These are phyloP conservation scores for Prunella himalayana DNA, from an alignment of 2,113 vertebrate genomes.

Conservation along the genomic window DNA sequence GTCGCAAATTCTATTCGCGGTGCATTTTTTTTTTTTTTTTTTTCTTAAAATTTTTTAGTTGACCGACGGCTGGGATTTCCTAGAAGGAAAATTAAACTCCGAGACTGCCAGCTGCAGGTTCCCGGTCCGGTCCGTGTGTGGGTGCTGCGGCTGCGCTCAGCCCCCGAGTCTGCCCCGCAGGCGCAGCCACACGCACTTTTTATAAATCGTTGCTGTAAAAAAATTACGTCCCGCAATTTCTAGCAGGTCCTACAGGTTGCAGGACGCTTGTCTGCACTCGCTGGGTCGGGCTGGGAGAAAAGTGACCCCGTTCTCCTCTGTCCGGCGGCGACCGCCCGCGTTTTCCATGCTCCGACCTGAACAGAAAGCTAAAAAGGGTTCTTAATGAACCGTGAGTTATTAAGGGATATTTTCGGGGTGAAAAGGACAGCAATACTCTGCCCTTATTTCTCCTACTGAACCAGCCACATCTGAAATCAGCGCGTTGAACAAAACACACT, in stretches of 20 bases:
- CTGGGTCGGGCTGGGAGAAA: neutral
- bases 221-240: rapidly evolving
- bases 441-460: neutral
- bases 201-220: neutral
- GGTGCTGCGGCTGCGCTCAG: neutral
- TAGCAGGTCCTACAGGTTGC: neutral
- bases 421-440: neutral
- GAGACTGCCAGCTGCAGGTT: rapidly evolving
- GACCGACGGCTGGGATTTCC: neutral
- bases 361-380: neutral
- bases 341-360: rapidly evolving
- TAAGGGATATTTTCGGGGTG: neutral
- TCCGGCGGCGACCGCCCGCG: rapidly evolving
- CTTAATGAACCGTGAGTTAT: neutral
- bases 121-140: neutral
- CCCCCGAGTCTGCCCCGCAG: neutral
- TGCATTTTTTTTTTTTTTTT: neutral
- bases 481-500: neutral
- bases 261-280: neutral
- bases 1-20: rapidly evolving
- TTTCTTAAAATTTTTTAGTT: neutral
- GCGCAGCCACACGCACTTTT: rapidly evolving
- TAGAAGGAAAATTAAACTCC: neutral
- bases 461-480: neutral
- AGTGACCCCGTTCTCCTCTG: rapidly evolving